Evolutionary conservation across 2,797 vertebrate genomes (phyloP).

Genomic region (Diplodus puntazzo): DNA sequence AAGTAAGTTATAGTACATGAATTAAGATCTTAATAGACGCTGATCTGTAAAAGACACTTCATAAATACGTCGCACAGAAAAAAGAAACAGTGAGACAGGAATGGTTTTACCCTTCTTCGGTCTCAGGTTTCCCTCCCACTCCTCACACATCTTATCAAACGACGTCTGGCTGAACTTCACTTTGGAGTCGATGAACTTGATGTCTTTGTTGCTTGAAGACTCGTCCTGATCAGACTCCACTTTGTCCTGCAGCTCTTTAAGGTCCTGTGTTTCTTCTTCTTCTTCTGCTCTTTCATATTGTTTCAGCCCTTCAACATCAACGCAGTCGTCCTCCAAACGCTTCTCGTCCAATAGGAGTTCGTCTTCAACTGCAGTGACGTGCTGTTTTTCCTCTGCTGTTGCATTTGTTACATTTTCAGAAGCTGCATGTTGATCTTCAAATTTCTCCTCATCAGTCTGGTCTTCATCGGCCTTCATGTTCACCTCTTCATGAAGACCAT

Average conservation of each 20-base stretch:
- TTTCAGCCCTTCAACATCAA: background rate
- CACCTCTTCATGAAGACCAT: background rate
- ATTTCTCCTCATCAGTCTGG: background rate
- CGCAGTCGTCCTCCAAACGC: background rate
- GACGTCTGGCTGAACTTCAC: conserved; percentile 28
- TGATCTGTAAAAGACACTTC: no score
- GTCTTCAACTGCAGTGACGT: background rate
- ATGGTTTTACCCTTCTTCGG: conserved; percentile 46
- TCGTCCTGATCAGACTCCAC: conserved; percentile 26
- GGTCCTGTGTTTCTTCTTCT: background rate
- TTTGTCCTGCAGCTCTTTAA: background rate
- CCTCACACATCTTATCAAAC: background rate
- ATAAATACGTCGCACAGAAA: no score
- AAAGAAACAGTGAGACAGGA: background rate
- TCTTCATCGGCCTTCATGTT: background rate
- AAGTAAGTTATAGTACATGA: no score
- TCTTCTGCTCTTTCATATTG: background rate
- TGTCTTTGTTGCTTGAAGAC: conserved; percentile 48
- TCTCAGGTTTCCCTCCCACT: conserved; percentile 63
- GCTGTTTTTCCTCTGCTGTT: background rate
- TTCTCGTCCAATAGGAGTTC: rapidly evolving
- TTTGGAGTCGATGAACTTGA: conserved; percentile 67
- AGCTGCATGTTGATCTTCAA: background rate
- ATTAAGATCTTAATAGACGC: no score
- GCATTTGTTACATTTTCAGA: background rate